Percentiles rank a stretch among this genome's conserved stretches.
These are phyloP conservation scores for Littorina saxatilis DNA, from an alignment of 1,140 invertebrate species.

Conservation along the genomic window DNA sequence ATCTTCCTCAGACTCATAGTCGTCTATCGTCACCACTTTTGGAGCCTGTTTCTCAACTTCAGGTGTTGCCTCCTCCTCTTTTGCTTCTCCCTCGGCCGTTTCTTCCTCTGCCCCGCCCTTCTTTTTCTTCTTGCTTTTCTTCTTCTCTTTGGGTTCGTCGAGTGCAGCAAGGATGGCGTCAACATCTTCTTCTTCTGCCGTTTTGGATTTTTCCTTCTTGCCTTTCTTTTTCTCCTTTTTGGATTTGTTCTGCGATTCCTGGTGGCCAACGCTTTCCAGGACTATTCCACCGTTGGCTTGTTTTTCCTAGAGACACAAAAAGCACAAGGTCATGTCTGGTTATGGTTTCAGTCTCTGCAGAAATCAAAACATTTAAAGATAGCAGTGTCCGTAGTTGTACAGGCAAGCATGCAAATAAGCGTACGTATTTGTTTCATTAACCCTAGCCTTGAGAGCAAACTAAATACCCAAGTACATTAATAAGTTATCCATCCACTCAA, in stretches of 20 bases:
- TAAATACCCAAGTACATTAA: too few species aligned
- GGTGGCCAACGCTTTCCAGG: background rate
- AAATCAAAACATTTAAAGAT: too few species aligned
- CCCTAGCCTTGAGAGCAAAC: too few species aligned
- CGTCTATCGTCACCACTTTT: constrained; percentile 56
- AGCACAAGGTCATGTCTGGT: background rate
- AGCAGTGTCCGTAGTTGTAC: too few species aligned
- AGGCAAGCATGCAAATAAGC: too few species aligned
- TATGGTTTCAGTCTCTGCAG: background rate
- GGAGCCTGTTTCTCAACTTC: constrained; percentile 48
- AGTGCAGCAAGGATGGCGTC: constrained; percentile 86
- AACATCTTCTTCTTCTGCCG: constrained; percentile 89
- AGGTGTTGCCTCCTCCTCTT: constrained; percentile 64
- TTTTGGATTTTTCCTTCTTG: constrained; percentile 69
- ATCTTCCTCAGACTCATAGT: constrained; percentile 58
- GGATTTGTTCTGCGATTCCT: constrained; percentile 43
- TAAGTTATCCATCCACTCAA: too few species aligned
- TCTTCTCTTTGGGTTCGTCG: constrained; percentile 56
- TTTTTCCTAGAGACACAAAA: background rate
- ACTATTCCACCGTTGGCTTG: background rate
- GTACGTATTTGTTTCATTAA: too few species aligned
- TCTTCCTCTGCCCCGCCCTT: constrained; percentile 55
- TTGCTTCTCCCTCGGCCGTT: constrained; percentile 52
- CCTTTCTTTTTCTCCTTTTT: constrained; percentile 64
- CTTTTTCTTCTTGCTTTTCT: constrained; percentile 70